Evolutionary conservation across 2,113 vertebrate species (phyloP), one percentile per base, ranked within the genome.

Genomic region (Toxotes jaculatrix): DNA sequence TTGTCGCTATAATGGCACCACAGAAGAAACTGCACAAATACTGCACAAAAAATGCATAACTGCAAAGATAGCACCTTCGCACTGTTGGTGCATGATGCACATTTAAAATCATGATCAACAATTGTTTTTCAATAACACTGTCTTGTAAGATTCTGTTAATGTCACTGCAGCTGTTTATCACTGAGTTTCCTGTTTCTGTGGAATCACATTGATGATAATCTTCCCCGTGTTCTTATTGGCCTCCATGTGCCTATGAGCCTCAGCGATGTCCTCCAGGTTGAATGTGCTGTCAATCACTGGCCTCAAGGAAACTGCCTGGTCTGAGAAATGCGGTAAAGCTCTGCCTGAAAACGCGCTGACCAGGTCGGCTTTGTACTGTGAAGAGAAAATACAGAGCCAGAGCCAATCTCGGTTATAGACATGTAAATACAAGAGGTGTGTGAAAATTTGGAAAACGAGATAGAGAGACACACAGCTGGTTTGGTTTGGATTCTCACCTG

Each of bases 201-300:
- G 76, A 61, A 69, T 70, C 68, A 94, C 74, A 60, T 95, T 68
- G 1, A 97, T 87, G 49, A 97, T 67, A 19, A 97, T 95, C 93
- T 98, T 97, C 36, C 96, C 96, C 36, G 83, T 89, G 86, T 96
- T 97, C 80, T 38, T 95, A 86, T 96, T 97, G 7, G 88, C 87
- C 70, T 97, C 96, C 96, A 97, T 96, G 75, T 83, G 76, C 16
- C 66, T 68, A 76, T 97, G 97, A 21, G 96, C 96, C 2, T 94
- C 93, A 0, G 90, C 91, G 10, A 96, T 94, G 63, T 94, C 43
- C 0, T 94, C 77, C 75, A 96, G 74, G 0, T 78, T 93, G 87
- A 94, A 96, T 0, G 93, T 61, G 13, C 94, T 94, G 93, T 97
- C 95, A 4, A 97, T 80, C 61, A 95, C 63, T 0, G 96, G 96